phyloP scores from a whole-genome alignment of 2,888 invertebrate species.

The Beris chalybata region DNA sequence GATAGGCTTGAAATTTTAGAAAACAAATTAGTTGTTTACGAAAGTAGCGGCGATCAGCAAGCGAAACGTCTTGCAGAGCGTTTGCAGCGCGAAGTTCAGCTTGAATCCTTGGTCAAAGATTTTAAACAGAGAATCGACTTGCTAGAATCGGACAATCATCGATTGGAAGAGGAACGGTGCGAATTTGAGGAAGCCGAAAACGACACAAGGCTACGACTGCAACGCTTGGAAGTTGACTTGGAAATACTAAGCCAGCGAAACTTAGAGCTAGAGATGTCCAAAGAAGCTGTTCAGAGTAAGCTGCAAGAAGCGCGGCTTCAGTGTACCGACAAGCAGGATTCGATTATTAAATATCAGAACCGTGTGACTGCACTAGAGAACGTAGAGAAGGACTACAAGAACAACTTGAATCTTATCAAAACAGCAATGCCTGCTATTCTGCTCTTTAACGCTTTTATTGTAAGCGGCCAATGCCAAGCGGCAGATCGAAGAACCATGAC shows the following conservation, averaged over 20 bases:
- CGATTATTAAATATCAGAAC: conserved; percentile 62
- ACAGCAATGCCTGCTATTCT: conserved; percentile 66
- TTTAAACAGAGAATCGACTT: conserved; percentile 59
- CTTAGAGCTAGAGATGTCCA: conserved; percentile 61
- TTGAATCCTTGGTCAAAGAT: conserved; percentile 58
- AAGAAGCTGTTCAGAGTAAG: conserved; percentile 63
- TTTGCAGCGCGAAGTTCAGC: conserved; percentile 64
- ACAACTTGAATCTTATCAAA: conserved; percentile 62
- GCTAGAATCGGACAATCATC: conserved; percentile 65
- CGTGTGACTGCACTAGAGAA: conserved; percentile 59
- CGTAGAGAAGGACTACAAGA: conserved; percentile 58
- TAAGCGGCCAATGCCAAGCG: background rate
- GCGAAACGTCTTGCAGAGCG: conserved; percentile 64
- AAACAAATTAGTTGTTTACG: conserved; percentile 67
- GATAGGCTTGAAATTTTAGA: conserved; percentile 67
- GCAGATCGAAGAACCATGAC: conserved; percentile 48
- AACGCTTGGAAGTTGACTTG: conserved; percentile 65
- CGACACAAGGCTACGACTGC: conserved; percentile 61
- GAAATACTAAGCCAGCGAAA: conserved; percentile 59
- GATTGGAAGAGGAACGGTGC: conserved; percentile 71
- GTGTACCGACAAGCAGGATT: conserved; percentile 58
- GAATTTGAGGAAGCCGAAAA: conserved; percentile 77
- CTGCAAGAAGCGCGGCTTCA: conserved; percentile 58
- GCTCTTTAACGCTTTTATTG: conserved; percentile 60
- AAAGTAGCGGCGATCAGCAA: conserved; percentile 66